These are phyloP conservation scores for Panthera uncia DNA, from an alignment of 2,113 vertebrate genomes.

Conservation along the genomic window DNA sequence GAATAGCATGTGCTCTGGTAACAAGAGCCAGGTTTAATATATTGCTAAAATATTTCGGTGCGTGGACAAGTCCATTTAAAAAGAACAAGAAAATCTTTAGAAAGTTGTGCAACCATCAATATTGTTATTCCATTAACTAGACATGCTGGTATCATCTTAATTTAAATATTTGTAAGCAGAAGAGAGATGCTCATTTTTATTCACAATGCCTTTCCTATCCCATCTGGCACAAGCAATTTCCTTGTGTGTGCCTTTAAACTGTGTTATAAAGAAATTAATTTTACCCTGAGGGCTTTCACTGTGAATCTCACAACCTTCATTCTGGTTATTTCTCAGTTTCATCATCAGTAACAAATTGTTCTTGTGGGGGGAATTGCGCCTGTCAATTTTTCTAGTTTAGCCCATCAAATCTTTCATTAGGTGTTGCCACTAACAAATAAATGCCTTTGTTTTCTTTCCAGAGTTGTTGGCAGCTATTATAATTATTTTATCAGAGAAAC, in stretches of 20 bases:
- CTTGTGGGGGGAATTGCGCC: conserved; percentile 23
- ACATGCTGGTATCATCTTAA: conserved; percentile 61
- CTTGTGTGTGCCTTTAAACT: conserved; percentile 77
- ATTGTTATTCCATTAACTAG: conserved; percentile 65
- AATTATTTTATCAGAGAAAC: conserved; percentile 58
- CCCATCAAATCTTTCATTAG: conserved; percentile 48
- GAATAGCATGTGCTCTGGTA: conserved; percentile 27
- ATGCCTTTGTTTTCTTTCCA: conserved; percentile 49
- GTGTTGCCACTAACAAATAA: conserved; percentile 63
- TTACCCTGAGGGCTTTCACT: conserved; percentile 70
- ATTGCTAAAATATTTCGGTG: conserved; percentile 41
- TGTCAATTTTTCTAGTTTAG: conserved; percentile 68
- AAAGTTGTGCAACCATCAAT: conserved; percentile 53
- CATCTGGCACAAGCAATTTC: conserved; percentile 78
- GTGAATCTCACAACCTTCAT: conserved; percentile 69
- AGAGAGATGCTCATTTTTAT: conserved; percentile 74
- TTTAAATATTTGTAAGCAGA: conserved; percentile 78
- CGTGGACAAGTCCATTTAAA: conserved; percentile 65
- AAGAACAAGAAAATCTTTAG: conserved; percentile 69
- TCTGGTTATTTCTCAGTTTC: conserved; percentile 74
- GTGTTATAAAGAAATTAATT: conserved; percentile 78
- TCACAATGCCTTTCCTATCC: conserved; percentile 56
- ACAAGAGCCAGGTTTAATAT: conserved; percentile 51
- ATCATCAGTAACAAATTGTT: conserved; percentile 74
- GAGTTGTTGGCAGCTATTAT: conserved; percentile 63